Evolutionary conservation across 2,797 vertebrate genomes (phyloP).

Genomic region (Anabacerthia variegaticeps): DNA sequence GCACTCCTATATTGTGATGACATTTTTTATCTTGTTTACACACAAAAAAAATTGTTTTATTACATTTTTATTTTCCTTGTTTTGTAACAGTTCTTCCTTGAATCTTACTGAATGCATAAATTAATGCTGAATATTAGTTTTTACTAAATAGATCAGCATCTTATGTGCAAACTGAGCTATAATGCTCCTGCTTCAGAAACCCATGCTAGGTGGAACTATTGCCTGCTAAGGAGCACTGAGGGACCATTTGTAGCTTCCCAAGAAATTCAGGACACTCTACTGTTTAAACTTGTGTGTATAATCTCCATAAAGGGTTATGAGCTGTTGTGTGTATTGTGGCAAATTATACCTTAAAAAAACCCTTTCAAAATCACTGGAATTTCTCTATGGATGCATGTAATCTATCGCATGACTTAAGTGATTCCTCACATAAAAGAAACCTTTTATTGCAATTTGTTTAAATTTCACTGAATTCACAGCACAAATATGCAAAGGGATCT

Average conservation of each 20-base stretch:
- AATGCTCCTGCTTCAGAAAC: not conserved
- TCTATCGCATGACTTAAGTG: not conserved
- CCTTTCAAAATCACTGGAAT: not conserved
- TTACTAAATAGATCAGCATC: not conserved
- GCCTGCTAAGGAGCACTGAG: not conserved
- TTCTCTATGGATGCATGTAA: not conserved
- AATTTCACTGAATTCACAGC: not conserved
- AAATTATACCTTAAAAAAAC: constrained; percentile 23
- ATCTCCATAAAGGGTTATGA: constrained; percentile 25
- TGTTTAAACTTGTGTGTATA: not conserved
- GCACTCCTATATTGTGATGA: not conserved
- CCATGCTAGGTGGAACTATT: not conserved
- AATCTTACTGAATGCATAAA: not conserved
- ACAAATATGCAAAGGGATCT: not conserved
- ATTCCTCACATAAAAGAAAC: not conserved
- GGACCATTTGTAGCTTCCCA: not conserved
- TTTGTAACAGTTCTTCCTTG: not conserved
- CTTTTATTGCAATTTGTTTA: not conserved
- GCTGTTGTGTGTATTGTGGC: not conserved
- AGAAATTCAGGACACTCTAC: not conserved
- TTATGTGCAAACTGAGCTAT: not conserved
- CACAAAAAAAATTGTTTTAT: not conserved
- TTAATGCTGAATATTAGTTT: not conserved
- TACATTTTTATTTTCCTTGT: not conserved
- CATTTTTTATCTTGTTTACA: not conserved